A percentile compares a stretch with the other conserved stretches of the same genome.
Evolutionary conservation across 2,888 invertebrate species (phyloP).

Genomic region (Pegoplata infirma): DNA sequence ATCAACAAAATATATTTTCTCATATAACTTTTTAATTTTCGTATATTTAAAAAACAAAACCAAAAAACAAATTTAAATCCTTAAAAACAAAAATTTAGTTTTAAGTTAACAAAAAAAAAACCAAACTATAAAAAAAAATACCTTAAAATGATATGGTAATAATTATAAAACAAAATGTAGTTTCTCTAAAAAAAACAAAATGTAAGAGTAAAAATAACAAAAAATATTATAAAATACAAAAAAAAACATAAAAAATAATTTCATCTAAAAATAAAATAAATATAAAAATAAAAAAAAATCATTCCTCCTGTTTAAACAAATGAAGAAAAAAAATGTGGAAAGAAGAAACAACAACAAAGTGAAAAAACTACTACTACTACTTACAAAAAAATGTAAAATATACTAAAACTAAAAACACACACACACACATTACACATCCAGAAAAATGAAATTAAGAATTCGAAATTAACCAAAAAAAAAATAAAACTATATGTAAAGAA

Average conservation of each 20-base stretch:
- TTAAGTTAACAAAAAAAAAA: slow-evolving; percentile 51
- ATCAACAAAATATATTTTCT: slow-evolving; percentile 24
- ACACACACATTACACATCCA: slow-evolving; percentile 32
- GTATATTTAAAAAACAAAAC: slow-evolving; percentile 31
- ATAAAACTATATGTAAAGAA: slow-evolving; percentile 59
- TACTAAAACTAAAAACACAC: slow-evolving; percentile 36
- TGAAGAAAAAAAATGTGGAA: slow-evolving; percentile 31
- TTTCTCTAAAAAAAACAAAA: slow-evolving; percentile 52
- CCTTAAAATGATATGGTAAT: slow-evolving; percentile 58
- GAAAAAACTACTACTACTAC: slow-evolving; percentile 46
- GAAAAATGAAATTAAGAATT: slow-evolving; percentile 49
- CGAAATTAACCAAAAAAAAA: slow-evolving; percentile 54
- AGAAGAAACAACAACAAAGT: slow-evolving; percentile 29
- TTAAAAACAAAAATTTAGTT: slow-evolving; percentile 32
- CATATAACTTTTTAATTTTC: slow-evolving; percentile 39
- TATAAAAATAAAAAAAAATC: slow-evolving; percentile 39
- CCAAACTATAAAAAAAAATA: slow-evolving; percentile 45
- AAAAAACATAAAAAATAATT: slow-evolving; percentile 41
- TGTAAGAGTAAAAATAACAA: slow-evolving; percentile 17
- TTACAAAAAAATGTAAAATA: slow-evolving; percentile 61
- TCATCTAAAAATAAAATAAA: slow-evolving; percentile 48
- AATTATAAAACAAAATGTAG: slow-evolving; percentile 53
- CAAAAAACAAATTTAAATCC: slow-evolving; percentile 42
- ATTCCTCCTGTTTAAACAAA: slow-evolving; percentile 57
- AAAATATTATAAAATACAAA: slow-evolving; percentile 3